Evolutionary conservation across 2,888 invertebrate genomes (phyloP), one percentile per base, ranked within the genome.

Genomic region (Argynnis bischoffii): DNA sequence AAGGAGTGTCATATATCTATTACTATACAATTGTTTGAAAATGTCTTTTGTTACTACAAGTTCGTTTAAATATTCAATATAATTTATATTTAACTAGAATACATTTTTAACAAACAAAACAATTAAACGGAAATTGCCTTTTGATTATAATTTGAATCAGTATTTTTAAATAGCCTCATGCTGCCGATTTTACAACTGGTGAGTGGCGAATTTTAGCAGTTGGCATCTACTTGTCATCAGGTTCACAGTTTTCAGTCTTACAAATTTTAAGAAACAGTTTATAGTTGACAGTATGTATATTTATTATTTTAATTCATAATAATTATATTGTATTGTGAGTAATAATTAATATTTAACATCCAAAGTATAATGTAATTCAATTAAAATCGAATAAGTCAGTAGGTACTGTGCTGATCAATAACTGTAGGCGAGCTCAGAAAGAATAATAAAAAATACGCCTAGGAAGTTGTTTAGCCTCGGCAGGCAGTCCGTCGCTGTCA

Each of bases 401-500:
- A 21, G n/a, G 26, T n/a, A 47, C 46, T 15, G 46, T 47, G 50
- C 18, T 48, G 60, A 64, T 59, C 16, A 6, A 64, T 21, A 47
- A 21, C 21, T 14, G n/a, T 65, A 54, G 63, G 68, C 60, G 14
- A 61, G 60, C 35, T 35, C 50, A 18, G 13, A 73, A 76, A 72
- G 75, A 60, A 67, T 72, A 70, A 71, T 69, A 72, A 78, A 76
- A 69, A 74, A 76, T 78, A 74, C 76, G 76, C 75, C 74, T 79
- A 79, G 77, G 75, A 74, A 74, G 67, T 72, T 69, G 67, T 67
- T 71, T 72, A 70, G 71, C 66, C 74, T 75, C 71, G 74, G 76
- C 73, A 72, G 75, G 77, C 80, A 80, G 81, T 84, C 82, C 74
- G 75, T 82, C 77, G 76, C 82, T 89, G 90, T 90, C 89, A 88